Evolutionary conservation across 2,113 vertebrate genomes (phyloP), one percentile per base, ranked within the genome.

Genomic region (Cyrtonyx montezumae): DNA sequence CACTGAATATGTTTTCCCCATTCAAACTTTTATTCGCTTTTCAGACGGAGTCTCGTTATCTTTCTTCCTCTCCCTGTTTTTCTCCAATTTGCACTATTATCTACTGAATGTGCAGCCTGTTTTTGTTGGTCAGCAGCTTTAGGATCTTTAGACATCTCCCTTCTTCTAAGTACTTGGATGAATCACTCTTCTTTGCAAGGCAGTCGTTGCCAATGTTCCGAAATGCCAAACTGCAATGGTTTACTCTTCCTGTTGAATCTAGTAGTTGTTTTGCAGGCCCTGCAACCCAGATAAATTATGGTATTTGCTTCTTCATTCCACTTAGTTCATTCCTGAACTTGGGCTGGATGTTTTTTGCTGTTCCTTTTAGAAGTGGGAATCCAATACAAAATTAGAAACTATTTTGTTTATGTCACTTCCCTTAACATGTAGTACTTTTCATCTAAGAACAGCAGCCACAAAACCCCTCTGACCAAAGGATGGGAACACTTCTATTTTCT

Each of bases 61-160:
- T 76, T 61, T 23, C 36, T 73, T 91, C 55, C 34, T 77, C 13
- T 93, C 80, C 17, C 49, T 63, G 9, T 79, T 85, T 86, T 69
- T 19, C 68, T 55, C 61, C 59, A 61, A 34, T 55, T 74, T 59
- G 74, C 62, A 37, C 45, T 80, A 26, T 61, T 70, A n/a, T 69
- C 76, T 89, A 16, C 37, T 51, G 18, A 68, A 88, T 70, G 69
- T 85, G 63, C 79, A 84, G 78, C 58, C 78, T 85, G 49, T 84
- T 92, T 83, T 25, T 73, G 34, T 43, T 88, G 93, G 66, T 95
- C 74, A 69, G 53, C 63, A 59, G 59, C 80, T 74, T 55, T 55
- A 73, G 84, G 63, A 85, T 63, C 63, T 87, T 19, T 70, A 55
- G 43, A 3, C 37, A 37, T 10, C 71, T 89, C 55, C 55, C 10